Percentiles rank a stretch among this genome's conserved stretches.
Conservation (phyloP, 2,797 vertebrate species). For the Thalassophryne amazonica region DNA sequence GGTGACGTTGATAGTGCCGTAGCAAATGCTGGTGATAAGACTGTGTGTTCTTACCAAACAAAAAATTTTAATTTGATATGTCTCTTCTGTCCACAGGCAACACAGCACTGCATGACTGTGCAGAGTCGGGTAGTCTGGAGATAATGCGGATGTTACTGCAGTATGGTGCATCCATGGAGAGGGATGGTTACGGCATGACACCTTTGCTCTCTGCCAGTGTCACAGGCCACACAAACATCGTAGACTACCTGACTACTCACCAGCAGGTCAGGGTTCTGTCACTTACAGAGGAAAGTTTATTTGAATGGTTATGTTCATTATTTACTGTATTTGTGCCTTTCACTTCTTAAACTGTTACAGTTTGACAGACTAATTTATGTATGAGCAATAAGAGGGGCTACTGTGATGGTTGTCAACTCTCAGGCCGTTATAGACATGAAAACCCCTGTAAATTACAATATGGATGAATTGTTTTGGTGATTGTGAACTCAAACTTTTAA, state of each 20-base stretch:
- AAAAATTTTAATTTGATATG: no score
- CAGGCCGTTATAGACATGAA: no score
- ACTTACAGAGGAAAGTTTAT: background rate
- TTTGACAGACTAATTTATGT: no score
- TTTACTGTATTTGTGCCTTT: no score
- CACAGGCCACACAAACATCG: conserved; percentile 97
- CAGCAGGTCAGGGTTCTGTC: conserved; percentile 66
- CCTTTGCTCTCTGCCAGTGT: conserved; percentile 96
- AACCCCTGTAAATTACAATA: no score
- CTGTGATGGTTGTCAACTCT: no score
- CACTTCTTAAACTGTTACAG: no score
- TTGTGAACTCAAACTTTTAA: no score
- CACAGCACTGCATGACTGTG: conserved; percentile 95
- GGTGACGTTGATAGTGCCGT: no score
- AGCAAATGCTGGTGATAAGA: no score
- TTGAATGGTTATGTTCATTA: background rate
- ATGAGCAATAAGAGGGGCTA: no score
- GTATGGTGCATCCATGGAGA: conserved; percentile 96
- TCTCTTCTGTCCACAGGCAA: conserved; percentile 79
- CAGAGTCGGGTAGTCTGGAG: conserved; percentile 96
- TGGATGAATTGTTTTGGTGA: no score
- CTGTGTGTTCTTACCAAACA: background rate
- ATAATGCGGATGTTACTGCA: conserved; percentile 98
- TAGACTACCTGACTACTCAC: conserved; percentile 92
- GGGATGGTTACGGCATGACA: conserved; percentile 97